phyloP scores from a whole-genome alignment of 1,140 invertebrate genomes.

The Microplitis mediator region DNA sequence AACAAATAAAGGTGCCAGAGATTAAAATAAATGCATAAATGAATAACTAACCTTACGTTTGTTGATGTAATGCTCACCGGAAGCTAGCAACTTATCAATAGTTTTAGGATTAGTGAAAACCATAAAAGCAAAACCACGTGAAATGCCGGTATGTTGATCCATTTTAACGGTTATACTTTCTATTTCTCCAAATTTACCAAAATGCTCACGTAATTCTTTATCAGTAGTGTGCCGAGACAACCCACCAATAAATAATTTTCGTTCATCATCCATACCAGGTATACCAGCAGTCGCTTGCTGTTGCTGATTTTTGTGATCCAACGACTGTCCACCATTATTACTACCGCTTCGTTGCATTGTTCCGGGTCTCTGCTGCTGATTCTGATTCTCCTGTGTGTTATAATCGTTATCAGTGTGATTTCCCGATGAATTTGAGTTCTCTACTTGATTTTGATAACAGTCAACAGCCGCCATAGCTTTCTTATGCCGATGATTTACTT shows the following conservation, averaged over 20 bases:
- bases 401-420: slow-evolving; percentile 22
- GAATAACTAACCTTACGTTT: slow-evolving; percentile 63
- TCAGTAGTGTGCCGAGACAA: slow-evolving; percentile 61
- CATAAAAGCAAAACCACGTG: slow-evolving; percentile 74
- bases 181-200: slow-evolving; percentile 69
- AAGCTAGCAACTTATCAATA: slow-evolving; percentile 67
- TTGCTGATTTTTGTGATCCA: slow-evolving; percentile 31
- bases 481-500: slow-evolving; percentile 11
- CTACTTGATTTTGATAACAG: slow-evolving; percentile 52
- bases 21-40: slow-evolving; percentile 1
- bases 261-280: slow-evolving; percentile 62
- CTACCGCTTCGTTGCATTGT: slow-evolving; percentile 6
- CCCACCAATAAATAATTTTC: slow-evolving; percentile 63
- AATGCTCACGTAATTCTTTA: slow-evolving; percentile 68
- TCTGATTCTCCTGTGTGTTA: slow-evolving; percentile 36
- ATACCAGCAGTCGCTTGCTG: slow-evolving; percentile 57
- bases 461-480: slow-evolving; percentile 52
- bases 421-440: slow-evolving; percentile 39
- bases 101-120: slow-evolving; percentile 69
- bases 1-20: neutral
- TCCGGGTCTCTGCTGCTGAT: slow-evolving; percentile 31
- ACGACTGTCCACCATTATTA: no score
- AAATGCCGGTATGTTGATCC: slow-evolving; percentile 69
- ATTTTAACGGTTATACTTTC: slow-evolving; percentile 71
- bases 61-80: slow-evolving; percentile 68